Evolutionary conservation across 2,113 vertebrate genomes (phyloP).

Genomic region (Redunca redunca): DNA sequence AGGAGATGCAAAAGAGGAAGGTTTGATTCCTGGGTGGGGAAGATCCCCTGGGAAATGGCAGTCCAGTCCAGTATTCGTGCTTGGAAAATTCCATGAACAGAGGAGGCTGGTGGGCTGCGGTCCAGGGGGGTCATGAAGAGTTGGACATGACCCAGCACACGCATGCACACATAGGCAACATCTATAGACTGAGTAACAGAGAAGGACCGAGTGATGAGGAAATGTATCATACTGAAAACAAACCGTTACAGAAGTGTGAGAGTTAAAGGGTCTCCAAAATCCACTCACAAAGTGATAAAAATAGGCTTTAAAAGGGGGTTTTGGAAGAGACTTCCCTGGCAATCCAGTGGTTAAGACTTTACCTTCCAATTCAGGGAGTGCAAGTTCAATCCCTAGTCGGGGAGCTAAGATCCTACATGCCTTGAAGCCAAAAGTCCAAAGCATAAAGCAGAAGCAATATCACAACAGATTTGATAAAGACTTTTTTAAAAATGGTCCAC

Average conservation of each 20-base stretch:
- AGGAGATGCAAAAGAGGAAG: neutral
- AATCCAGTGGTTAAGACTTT: neutral
- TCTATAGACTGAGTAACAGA: neutral
- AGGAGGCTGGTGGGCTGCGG: neutral
- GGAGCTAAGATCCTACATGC: neutral
- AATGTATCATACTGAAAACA: neutral
- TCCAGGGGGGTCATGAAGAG: neutral
- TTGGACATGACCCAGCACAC: neutral
- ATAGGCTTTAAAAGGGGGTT: neutral
- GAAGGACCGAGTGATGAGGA: neutral
- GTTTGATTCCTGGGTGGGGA: neutral
- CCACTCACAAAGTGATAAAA: neutral
- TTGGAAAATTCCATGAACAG: neutral
- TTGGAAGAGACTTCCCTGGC: neutral
- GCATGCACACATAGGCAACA: neutral
- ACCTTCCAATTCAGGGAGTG: neutral
- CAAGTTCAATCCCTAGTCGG: neutral
- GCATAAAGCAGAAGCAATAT: neutral
- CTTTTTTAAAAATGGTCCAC: neutral
- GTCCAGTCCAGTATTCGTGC: neutral
- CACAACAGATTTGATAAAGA: neutral
- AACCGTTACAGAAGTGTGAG: neutral
- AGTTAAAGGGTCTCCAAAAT: neutral
- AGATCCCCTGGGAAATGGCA: neutral
- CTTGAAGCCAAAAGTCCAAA: neutral